Conservation (phyloP, 2,797 vertebrate species). For the Sebastes oblongus region DNA sequence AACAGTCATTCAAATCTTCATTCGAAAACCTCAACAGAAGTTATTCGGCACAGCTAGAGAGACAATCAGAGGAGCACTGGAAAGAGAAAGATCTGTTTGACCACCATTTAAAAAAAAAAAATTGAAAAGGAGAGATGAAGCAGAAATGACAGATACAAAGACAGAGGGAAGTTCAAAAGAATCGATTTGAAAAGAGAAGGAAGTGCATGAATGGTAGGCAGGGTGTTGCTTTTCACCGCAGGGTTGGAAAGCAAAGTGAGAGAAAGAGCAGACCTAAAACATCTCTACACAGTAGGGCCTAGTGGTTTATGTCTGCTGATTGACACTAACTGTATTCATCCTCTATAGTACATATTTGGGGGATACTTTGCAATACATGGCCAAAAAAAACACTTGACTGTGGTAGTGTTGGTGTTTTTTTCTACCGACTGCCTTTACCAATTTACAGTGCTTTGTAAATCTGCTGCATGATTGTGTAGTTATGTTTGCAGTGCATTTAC, state of each 20-base stretch:
- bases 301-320: not conserved
- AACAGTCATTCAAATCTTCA: not conserved
- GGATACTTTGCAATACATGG: not conserved
- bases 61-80: not conserved
- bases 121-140: not conserved
- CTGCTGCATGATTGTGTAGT: too few relatives aligned
- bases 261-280: not conserved
- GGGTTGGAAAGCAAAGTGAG: not conserved
- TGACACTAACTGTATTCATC: not conserved
- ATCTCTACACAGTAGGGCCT: not conserved
- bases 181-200: conserved; percentile 5
- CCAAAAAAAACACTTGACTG: not conserved
- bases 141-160: not conserved
- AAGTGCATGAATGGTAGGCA: not conserved
- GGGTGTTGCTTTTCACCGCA: conserved; percentile 3
- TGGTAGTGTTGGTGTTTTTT: not conserved
- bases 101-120: not conserved
- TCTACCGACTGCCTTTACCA: not conserved
- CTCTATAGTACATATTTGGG: not conserved
- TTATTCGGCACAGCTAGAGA: not conserved
- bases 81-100: not conserved
- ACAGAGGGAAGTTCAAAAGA: not conserved
- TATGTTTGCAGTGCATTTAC: not conserved
- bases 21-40: not conserved
- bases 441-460: not conserved